Base-by-base conservation (phyloP, 2,888 invertebrate genomes). In the Ephialtes manifestator region DNA sequence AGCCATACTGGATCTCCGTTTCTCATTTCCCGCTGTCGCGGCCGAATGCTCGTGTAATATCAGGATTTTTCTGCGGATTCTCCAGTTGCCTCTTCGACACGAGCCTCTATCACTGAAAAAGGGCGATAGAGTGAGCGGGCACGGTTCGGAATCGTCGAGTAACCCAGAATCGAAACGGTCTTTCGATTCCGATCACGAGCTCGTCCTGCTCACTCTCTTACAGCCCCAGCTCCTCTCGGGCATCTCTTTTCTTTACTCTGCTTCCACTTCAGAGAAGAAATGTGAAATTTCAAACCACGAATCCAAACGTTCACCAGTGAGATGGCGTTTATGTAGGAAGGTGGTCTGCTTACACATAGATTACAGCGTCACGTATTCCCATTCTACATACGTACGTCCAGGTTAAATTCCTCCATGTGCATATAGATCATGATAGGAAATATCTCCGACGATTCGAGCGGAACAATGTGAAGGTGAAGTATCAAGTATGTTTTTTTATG, bases 11-110 rank as follows among this genome's bases (percentile, higher is more conserved):
- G 83, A 77, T 81, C 77, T 83, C 87, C 87, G 87, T 91, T 89
- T 90, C 89, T 91, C 89, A 90, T 90, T 90, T 89, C 89, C 90
- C 87, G 87, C 81, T 88, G 87, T 89, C 87, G 86, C 83, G 88
- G 87, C 81, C 77, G 83, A 88, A 86, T 68, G 87, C 75, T 77
- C 81, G 71, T 74, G 86, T 80, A 83, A 86, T 87, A 86, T 86
- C 72, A 76, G 77, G 78, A 86, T 80, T 84, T 86, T 85, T 83
- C 81, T 81, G 63, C 77, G 46, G 63, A 72, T 58, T 15, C 39
- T 31, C n/a, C 35, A 51, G 60, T 46, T 55, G 53, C 68, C 72
- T 48, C 74, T 46, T n/a, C 58, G 74, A 74, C 58, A 28, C 60
- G 39, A 60, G 8, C n/a, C 15, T 46, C 10, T 10, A 24, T 13